These are phyloP conservation scores for Scrobipalpa atriplicella DNA, from an alignment of 2,888 invertebrate species.

Conservation along the genomic window DNA sequence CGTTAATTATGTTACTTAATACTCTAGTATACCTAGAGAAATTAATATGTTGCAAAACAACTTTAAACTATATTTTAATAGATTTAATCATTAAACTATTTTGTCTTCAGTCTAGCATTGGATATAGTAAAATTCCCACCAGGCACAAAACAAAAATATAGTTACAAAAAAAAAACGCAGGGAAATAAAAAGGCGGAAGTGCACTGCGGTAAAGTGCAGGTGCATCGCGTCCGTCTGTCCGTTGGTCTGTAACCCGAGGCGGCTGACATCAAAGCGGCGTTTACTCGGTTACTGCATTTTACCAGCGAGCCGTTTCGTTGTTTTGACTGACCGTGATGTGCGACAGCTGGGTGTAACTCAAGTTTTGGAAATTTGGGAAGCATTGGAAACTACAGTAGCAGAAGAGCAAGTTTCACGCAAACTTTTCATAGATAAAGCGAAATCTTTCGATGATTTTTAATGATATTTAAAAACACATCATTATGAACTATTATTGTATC, in stretches of 20 bases:
- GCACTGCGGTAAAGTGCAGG: constrained; percentile 50
- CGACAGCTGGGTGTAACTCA: background rate
- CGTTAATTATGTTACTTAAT: no score
- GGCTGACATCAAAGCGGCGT: constrained; percentile 27
- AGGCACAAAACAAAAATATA: background rate
- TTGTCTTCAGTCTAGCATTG: no score
- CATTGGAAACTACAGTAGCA: background rate
- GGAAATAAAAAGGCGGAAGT: constrained; percentile 8
- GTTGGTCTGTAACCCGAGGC: constrained; percentile 39
- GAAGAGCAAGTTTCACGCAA: no score
- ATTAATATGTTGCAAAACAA: no score
- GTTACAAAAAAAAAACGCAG: background rate
- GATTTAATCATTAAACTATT: no score
- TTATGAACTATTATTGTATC: no score
- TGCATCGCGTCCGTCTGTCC: constrained; percentile 56
- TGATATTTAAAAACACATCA: no score
- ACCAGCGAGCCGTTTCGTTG: constrained; percentile 45
- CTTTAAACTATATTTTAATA: no score
- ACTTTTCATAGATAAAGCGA: no score
- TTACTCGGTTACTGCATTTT: constrained; percentile 17
- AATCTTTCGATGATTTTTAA: no score
- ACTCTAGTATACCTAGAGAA: no score
- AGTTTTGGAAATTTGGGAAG: background rate
- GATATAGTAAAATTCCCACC: no score
- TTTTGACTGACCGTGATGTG: constrained; percentile 36